A percentile compares a stretch with the other conserved stretches of the same genome.
These are phyloP conservation scores for Drosophila subquinaria DNA, from an alignment of 2,888 invertebrate genomes.

Conservation along the genomic window DNA sequence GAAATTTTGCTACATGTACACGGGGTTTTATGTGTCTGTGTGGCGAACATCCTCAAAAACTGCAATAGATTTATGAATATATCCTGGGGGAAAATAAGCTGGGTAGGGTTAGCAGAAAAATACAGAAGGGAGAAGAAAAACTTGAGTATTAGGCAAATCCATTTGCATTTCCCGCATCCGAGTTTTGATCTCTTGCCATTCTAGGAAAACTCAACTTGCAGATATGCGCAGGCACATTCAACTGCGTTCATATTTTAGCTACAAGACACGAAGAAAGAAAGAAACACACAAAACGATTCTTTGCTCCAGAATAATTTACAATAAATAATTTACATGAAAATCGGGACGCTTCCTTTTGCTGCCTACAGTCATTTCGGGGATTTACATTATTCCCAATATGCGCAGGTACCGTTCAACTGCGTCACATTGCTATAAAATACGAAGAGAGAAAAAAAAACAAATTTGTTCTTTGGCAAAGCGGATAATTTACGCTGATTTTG, in stretches of 20 bases:
- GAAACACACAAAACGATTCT: conserved; percentile 39
- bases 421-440: conserved; percentile 73
- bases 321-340: conserved; percentile 49
- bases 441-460: conserved; percentile 32
- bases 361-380: conserved; percentile 21
- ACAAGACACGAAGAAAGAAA: conserved; percentile 63
- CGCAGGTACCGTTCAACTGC: conserved; percentile 79
- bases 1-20: conserved; percentile 70
- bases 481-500: conserved; percentile 42
- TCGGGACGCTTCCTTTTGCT: conserved; percentile 29
- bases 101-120: conserved; percentile 17
- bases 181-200: conserved; percentile 26
- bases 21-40: conserved; percentile 28
- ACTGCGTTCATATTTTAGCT: conserved; percentile 59
- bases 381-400: conserved; percentile 48
- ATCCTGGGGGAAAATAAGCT: conserved; percentile 34
- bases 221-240: conserved; percentile 69
- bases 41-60: conserved; percentile 40
- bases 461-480: conserved; percentile 41
- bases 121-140: conserved; percentile 13
- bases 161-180: conserved; percentile 10
- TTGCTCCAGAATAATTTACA: conserved; percentile 36
- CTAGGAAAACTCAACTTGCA: conserved; percentile 27
- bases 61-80: conserved; percentile 41
- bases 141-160: conserved; percentile 39